A percentile compares a stretch with the other conserved stretches of the same genome.
phyloP scores from a whole-genome alignment of 2,888 invertebrate genomes.

The Noctua janthina region DNA sequence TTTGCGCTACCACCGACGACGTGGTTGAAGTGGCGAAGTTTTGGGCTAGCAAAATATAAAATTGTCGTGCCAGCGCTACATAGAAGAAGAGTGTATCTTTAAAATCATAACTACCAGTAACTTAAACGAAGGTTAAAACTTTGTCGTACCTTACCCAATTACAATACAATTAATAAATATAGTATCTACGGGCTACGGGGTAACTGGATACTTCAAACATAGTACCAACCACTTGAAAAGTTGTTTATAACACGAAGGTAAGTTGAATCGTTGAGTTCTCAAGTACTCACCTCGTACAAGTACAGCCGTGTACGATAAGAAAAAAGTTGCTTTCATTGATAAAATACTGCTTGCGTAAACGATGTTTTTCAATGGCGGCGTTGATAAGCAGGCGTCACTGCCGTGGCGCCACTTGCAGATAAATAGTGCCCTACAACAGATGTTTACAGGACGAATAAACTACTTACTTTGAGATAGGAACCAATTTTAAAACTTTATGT shows the following conservation, averaged over 20 bases:
- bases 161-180: background rate
- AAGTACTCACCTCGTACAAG: conserved; percentile 65
- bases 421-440: conserved; percentile 35
- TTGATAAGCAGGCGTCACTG: conserved; percentile 73
- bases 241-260: conserved; percentile 20
- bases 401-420: conserved; percentile 69
- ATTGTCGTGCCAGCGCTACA: too few relatives aligned
- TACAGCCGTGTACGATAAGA: conserved; percentile 75
- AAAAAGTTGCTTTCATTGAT: conserved; percentile 85
- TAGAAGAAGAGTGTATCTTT: background rate
- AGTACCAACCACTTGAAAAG: conserved; percentile 11
- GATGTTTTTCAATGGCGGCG: conserved; percentile 81
- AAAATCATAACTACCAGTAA: background rate
- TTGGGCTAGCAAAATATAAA: too few relatives aligned
- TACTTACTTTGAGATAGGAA: background rate
- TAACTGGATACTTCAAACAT: background rate
- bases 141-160: background rate
- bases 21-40: too few relatives aligned
- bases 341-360: conserved; percentile 82
- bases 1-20: too few relatives aligned
- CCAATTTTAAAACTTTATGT: background rate
- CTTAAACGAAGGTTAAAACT: background rate
- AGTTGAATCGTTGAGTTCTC: conserved; percentile 45
- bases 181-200: background rate
- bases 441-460: conserved; percentile 26